Evolutionary conservation across 1,140 invertebrate genomes (phyloP), one percentile per base, ranked within the genome.

Genomic region (Hypothenemus hampei): DNA sequence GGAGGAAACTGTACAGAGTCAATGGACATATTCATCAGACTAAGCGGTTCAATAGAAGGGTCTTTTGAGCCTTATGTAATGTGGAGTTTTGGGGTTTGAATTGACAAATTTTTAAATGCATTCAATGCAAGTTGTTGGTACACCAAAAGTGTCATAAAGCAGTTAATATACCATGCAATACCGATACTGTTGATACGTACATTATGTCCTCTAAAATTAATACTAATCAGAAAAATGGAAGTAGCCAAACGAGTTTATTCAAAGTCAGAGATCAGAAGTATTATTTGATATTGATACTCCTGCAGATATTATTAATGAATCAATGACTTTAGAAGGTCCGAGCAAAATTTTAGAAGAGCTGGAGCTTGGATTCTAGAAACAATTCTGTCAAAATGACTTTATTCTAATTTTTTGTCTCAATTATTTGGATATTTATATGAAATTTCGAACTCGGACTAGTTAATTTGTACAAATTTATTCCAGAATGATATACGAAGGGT

Each of bases 101-200:
- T 7, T 81, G 96, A 31, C 95, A 97, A 74, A 97, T 97, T 41
- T 98, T 97, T 80, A 98, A 98, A 72, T 99, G 97, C 76, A 92
- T 94, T 61, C 93, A 96, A 71, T 99, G 97, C 77, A 98, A 98
- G 72, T 76, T 99, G 57, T 80, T 98, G 62, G 95, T 99, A 20
- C 97, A 99, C 78, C 99, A 99, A 77, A 97, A 98, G 74, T 99
- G 97, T 75, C 96, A 99, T 79, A 98, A 98, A 74, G 80, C 97
- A 43, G 91, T 97, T 22, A 85, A 91, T 69, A 86, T 91, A 53
- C 82, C 86, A 0, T 99, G 97, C 77, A n/a, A n/a, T n/a, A 81
- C 84, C 65, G 84, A 80, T 60, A 84, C 87, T 65, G 79, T 84
- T 59, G 81, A 82, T 3, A 19, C 21, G 33, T 83, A 86, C 93